Evolutionary conservation across 2,888 invertebrate genomes (phyloP), one percentile per base, ranked within the genome.

Genomic region (Morpho helenor): DNA sequence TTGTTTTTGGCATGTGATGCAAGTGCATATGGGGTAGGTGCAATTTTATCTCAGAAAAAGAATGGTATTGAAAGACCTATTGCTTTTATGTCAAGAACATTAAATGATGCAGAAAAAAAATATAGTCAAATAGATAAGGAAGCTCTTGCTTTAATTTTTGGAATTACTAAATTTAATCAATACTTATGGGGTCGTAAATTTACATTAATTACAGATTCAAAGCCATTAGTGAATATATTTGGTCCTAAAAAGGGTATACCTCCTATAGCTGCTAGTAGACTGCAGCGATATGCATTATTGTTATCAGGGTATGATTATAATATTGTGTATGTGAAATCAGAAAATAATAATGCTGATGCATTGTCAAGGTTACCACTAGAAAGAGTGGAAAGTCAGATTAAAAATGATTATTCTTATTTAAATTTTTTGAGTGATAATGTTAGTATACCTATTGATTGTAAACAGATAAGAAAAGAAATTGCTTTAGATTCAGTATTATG

Each of bases 41-140:
- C 47, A 7, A 22, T 47, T 47, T 47, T 47, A 22, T 47, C 47
- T 5, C 47, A 47, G 22, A 22, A 22, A 16, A 47, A 7, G 47
- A 22, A 47, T 47, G 47, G 22, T 22, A 47, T 47, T 47, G 47
- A 47, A 47, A 47, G 22, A 47, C 47, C 47, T 16, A 10, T 47
- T 10, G 47, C 47, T 16, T 47, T 47, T 22, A 22, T 22, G 47
- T 16, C 16, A 16, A 47, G 22, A 10, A 16, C 47, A 7, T 47
- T 47, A 22, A 16, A 5, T 47, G 47, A n/a, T 16, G 47, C 47
- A 7, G 22, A 47, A 1, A 16, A 7, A 3, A 47, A 7, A 47
- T 16, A 47, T 9, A 47, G 47, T 9, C 47, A 42, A 8, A 42
- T 22, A 7, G 10, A 16, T 9, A 9, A 16, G 7, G 9, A 7